Base-by-base conservation (phyloP, 1,140 invertebrate species). In the Euwallacea fornicatus region DNA sequence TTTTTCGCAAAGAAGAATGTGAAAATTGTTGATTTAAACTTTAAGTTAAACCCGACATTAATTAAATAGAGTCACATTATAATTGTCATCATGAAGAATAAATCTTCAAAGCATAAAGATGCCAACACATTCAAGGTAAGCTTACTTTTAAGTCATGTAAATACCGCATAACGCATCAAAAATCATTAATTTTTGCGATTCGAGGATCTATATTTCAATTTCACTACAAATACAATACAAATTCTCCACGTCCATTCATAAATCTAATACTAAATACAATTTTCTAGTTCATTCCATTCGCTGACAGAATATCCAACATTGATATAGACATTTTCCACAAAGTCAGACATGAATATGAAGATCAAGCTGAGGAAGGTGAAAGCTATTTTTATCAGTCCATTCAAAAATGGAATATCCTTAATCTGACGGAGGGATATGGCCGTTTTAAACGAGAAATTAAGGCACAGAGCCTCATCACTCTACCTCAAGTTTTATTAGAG, bases 331-430 rank as follows among this genome's bases (percentile, higher is more conserved):
- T 92, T 33, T 89, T 90, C 69, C 90, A 94, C 66, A 89, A 88
- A 82, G 85, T 94, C 55, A 85, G 87, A 2, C 91, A 93, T 83
- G 85, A 85, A 77, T 87, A 92, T 81, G 85, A 90, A 76, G 83
- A 85, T 60, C 83, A 86, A 46, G 83, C 86, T 42, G 84, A 86
- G 46, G 88, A 91, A 74, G 88, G 91, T 69, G 87, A 90, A 74
- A 93, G 93, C 3, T 89, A 89, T 80, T 96, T 97, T 81, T 84
- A 88, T 77, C 86, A 93, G 79, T 86, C 92, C 0, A 78, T 96
- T n/a, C 84, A 90, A 73, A 96, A 96, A 86, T 97, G 94, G 94
- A 88, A 87, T 76, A 88, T 89, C 46, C 83, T 96, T 16, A 95
- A 97, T 83, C 86, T 93, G 64, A 93, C 93, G 2, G 87, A 93